These are phyloP conservation scores for Macquaria australasica DNA, from an alignment of 2,113 vertebrate genomes.

Conservation along the genomic window DNA sequence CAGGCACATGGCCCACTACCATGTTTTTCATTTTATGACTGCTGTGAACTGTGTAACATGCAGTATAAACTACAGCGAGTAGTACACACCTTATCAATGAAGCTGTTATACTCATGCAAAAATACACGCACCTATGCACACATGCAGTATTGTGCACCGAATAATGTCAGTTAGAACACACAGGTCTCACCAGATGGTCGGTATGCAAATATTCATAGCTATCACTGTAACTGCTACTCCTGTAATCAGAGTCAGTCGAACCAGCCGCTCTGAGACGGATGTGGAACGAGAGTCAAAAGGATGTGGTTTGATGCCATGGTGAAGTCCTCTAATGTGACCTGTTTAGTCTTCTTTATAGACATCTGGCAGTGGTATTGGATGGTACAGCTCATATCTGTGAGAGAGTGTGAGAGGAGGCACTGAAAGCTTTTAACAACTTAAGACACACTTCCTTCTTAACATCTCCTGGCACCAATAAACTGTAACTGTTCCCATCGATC, in stretches of 20 bases:
- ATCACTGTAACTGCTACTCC: constrained; percentile 46
- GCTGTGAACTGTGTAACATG: not conserved
- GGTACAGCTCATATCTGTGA: not conserved
- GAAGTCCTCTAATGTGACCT: not conserved
- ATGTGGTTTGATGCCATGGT: constrained; percentile 24
- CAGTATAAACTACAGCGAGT: constrained; percentile 1
- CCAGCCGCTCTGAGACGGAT: constrained; percentile 17
- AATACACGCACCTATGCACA: not conserved
- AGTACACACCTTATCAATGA: constrained; percentile 47
- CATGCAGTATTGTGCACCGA: constrained; percentile 14
- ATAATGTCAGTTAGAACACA: constrained; percentile 37
- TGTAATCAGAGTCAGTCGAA: constrained; percentile 32
- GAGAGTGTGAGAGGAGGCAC: not conserved
- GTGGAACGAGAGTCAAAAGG: constrained; percentile 3
- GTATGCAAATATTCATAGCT: constrained; percentile 64
- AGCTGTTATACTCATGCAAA: constrained; percentile 51
- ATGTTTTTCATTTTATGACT: not conserved
- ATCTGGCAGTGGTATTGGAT: not conserved
- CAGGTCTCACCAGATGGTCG: constrained; percentile 44
- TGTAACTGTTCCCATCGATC: not conserved
- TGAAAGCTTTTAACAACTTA: constrained; percentile 3
- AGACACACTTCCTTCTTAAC: not conserved
- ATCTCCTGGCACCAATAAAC: not conserved
- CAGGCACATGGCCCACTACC: too few relatives aligned
- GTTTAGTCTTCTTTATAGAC: not conserved